Evolutionary conservation across 2,113 vertebrate species (phyloP), one percentile per base, ranked within the genome.

Genomic region (Toxostoma redivivum): DNA sequence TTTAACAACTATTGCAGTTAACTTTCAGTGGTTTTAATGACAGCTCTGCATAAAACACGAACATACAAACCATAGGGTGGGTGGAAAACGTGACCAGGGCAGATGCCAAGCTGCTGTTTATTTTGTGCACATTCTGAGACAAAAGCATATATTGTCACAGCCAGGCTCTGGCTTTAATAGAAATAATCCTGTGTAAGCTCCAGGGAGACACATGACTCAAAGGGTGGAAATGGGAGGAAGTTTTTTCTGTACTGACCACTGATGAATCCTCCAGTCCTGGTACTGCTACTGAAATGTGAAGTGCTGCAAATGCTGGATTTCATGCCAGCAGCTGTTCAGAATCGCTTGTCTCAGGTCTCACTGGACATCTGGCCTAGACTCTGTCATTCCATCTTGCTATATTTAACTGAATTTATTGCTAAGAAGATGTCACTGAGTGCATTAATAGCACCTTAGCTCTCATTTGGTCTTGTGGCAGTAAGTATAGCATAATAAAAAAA

Each of bases 331-430:
- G 76, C 90, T 95, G 92, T 42, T 92, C 61, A 82, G 45, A 94
- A 60, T 74, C 0, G 1, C 37, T 91, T 28, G 13, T 94, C 67
- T 88, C 38, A 21, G 56, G 44, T 82, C 91, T 81, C 30, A 15
- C n/a, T 60, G 71, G 73, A 81, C 4, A 30, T 88, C 70, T 76
- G 40, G 80, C 76, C 56, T 51, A 65, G 74, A 62, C 56, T 77
- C 33, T 40, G 35, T 71, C 40, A 81, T 92, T 85, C 61, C 31
- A 25, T 58, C 78, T 92, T 45, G n/a, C 91, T 95, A 92, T 92
- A 86, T 95, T 84, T 90, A 82, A 71, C 48, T 71, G 57, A 81
- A 88, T 92, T 86, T 81, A 48, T 72, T 87, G 62, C 56, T 81
- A 35, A 54, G 79, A 72, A 37, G 40, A 35, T 48, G 69, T 56